Percentiles rank a stretch among this genome's conserved stretches.
Evolutionary conservation across 2,113 vertebrate species (phyloP).

Genomic region (Hyperopisus bebe): DNA sequence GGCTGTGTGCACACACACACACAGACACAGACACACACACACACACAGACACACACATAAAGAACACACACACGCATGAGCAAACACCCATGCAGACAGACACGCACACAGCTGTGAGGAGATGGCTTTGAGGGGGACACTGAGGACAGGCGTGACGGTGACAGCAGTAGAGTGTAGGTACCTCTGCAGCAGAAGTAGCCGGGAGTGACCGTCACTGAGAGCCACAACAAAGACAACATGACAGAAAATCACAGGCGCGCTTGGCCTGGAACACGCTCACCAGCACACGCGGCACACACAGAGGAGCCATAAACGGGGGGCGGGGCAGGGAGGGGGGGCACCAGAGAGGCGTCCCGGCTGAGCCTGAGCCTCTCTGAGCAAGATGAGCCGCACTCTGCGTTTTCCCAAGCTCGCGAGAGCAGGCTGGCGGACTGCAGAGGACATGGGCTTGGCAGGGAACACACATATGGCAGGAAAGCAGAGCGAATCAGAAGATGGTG

Average conservation of each 20-base stretch:
- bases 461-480: constrained; percentile 35
- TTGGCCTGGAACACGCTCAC: constrained; percentile 32
- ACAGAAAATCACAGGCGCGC: constrained; percentile 41
- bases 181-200: constrained; percentile 76
- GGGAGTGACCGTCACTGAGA: constrained; percentile 71
- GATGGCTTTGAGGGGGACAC: background rate
- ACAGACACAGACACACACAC: constrained; percentile 29
- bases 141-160: background rate
- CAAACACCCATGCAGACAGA: constrained; percentile 18
- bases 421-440: background rate
- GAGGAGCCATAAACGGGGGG: background rate
- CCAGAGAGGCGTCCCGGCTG: background rate
- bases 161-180: constrained; percentile 52
- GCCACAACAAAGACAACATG: constrained; percentile 65
- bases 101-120: constrained; percentile 36
- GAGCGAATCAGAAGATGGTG: constrained; percentile 29
- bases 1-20: constrained; percentile 42
- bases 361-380: background rate
- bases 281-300: constrained; percentile 21
- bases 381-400: background rate
- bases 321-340: background rate
- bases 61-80: constrained; percentile 22
- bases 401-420: background rate
- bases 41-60: constrained; percentile 30
- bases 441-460: background rate